Evolutionary conservation across 2,113 vertebrate species (phyloP).

Genomic region (Chionis minor): DNA sequence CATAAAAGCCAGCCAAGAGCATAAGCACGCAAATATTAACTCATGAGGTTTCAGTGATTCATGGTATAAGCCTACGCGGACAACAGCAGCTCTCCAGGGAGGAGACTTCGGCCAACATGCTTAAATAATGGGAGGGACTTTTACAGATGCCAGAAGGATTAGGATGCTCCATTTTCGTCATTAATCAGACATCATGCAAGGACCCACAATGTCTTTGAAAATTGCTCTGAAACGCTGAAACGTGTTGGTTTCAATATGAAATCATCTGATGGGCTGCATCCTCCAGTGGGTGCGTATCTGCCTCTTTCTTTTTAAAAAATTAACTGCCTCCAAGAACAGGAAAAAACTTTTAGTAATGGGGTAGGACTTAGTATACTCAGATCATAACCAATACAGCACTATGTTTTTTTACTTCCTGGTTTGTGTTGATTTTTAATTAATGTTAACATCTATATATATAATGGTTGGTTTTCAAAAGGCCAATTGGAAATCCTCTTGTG

Average conservation of each 20-base stretch:
- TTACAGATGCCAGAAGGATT: constrained; percentile 3
- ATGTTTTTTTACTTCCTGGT: constrained; percentile 6
- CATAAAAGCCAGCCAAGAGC: neutral
- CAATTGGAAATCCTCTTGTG: constrained; percentile 55
- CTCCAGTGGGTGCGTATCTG: neutral
- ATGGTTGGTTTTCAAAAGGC: constrained; percentile 45
- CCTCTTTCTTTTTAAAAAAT: neutral
- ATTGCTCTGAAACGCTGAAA: neutral
- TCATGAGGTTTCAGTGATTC: constrained; percentile 15
- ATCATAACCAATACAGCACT: neutral
- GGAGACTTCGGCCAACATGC: neutral
- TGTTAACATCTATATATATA: constrained; percentile 35
- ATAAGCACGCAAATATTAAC: neutral
- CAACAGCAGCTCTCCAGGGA: neutral
- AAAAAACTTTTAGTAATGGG: neutral
- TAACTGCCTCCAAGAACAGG: neutral
- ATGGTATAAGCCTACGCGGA: neutral
- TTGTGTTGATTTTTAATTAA: constrained; percentile 61
- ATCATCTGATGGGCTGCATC: neutral
- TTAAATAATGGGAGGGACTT: neutral
- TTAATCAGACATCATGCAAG: neutral
- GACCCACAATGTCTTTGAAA: neutral
- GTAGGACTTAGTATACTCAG: neutral
- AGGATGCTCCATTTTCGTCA: neutral
- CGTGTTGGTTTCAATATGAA: neutral